Conservation (phyloP, 2,888 invertebrate genomes). For the Cerastis rubricosa region DNA sequence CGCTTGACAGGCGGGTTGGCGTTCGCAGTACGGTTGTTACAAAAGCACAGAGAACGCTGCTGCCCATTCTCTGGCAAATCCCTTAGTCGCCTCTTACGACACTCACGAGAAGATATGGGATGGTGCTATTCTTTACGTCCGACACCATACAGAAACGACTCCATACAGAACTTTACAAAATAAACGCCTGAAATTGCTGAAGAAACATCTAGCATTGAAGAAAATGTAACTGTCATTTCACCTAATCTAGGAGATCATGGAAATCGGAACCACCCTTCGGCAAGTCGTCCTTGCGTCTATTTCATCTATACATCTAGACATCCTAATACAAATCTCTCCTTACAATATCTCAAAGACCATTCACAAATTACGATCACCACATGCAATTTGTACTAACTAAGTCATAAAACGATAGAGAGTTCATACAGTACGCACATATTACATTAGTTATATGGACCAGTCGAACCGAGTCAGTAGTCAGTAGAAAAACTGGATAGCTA, state of each 20-base stretch:
- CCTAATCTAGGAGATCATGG: not conserved
- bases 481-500: slow-evolving; percentile 69
- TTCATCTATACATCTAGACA: not conserved
- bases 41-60: too few species aligned
- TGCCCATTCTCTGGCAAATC: too few species aligned
- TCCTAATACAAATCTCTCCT: not conserved
- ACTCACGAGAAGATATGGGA: too few species aligned
- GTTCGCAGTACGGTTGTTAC: too few species aligned
- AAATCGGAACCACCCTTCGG: not conserved
- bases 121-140: too few species aligned
- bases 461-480: slow-evolving; percentile 68
- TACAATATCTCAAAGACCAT: not conserved
- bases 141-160: too few species aligned
- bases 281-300: not conserved
- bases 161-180: too few species aligned
- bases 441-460: slow-evolving; percentile 50
- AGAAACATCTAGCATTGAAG: not conserved
- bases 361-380: not conserved
- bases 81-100: too few species aligned
- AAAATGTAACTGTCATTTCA: not conserved
- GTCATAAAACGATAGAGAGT: slow-evolving; percentile 44
- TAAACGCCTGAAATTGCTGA: not conserved
- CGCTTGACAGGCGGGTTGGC: too few species aligned
- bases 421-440: slow-evolving; percentile 55
- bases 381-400: slow-evolving; percentile 39